Evolutionary conservation across 2,797 vertebrate genomes (phyloP), one percentile per base, ranked within the genome.

Genomic region (Phrynocephalus vlangalii): DNA sequence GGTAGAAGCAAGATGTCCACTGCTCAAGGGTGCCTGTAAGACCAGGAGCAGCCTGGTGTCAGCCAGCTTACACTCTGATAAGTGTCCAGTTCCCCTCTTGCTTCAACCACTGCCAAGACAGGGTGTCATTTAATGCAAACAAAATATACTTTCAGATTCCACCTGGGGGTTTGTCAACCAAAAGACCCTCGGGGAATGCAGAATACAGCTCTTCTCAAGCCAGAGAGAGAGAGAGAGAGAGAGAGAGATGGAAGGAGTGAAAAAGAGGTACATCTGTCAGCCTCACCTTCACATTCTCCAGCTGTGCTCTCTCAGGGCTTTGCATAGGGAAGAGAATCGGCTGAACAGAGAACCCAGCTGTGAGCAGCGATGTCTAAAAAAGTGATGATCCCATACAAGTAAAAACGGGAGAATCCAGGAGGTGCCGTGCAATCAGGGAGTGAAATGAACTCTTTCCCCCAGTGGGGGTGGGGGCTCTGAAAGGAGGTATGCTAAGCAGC

Each of bases 401-500:
- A 92, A 90, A 94, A 94, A 94, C 82, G 71, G 92, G 92, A 93
- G 72, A 94, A 93, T 95, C 92, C 92, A 93, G 89, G 79, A 33
- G 72, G 60, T 10, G n/a, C 11, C 1, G 15, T 10, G 79, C 63
- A 87, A 82, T 87, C 86, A 87, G 26, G 15, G 18, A 76, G 44
- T 44, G 52, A 67, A 67, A 93, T 89, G 86, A 81, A 67, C 44
- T 52, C 4, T 92, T 95, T 92, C 93, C 88, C 88, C 80, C 68
- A 24, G 26, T 68, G 11, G 7, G 18, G 91, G 89, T 18, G 1
- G 18, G 60, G 88, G 67, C 91, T 89, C 82, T 67, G 92, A 93
- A 94, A 94, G 90, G 89, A 13, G 86, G 88, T 91, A 94, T 93
- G 93, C 93, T 95, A 94, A 92, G 91, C 93, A 92, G 88, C 75